Conservation (phyloP, 53 echinoderm and acorn worm species). For the Patiria pectinifera region DNA sequence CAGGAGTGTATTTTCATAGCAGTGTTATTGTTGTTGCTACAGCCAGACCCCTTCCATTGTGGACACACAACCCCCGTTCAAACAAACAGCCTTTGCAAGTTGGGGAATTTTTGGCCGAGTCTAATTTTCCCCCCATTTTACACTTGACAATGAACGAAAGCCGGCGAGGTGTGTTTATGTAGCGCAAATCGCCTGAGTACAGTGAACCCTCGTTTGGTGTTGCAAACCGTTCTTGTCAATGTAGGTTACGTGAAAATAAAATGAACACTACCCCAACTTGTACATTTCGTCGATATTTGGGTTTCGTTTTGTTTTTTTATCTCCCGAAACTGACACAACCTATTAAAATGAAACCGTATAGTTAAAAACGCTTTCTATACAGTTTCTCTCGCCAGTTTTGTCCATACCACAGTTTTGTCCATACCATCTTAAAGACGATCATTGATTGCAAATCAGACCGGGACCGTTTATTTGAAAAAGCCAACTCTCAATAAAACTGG, state of each 20-base stretch:
- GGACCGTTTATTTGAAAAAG: no score
- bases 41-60: slow-evolving; percentile 20
- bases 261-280: no score
- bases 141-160: slow-evolving; percentile 30
- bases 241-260: no score
- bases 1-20: slow-evolving; percentile 38
- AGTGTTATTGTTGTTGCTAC: slow-evolving; percentile 52
- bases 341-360: neutral
- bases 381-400: no score
- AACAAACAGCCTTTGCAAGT: slow-evolving; percentile 28
- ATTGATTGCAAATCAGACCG: no score
- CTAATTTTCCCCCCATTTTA: slow-evolving; percentile 33
- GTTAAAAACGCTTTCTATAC: neutral
- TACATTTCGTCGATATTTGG: neutral
- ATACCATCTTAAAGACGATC: no score
- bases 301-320: neutral
- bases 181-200: slow-evolving; percentile 23
- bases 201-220: slow-evolving; percentile 5
- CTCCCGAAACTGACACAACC: neutral
- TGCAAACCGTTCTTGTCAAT: neutral
- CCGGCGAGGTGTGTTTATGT: neutral
- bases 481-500: no score
- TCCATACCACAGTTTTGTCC: no score
- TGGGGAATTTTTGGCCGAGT: neutral
- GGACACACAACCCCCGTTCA: slow-evolving; percentile 13